These are phyloP conservation scores for Venusia cambrica DNA, from an alignment of 2,888 invertebrate genomes.

Conservation along the genomic window DNA sequence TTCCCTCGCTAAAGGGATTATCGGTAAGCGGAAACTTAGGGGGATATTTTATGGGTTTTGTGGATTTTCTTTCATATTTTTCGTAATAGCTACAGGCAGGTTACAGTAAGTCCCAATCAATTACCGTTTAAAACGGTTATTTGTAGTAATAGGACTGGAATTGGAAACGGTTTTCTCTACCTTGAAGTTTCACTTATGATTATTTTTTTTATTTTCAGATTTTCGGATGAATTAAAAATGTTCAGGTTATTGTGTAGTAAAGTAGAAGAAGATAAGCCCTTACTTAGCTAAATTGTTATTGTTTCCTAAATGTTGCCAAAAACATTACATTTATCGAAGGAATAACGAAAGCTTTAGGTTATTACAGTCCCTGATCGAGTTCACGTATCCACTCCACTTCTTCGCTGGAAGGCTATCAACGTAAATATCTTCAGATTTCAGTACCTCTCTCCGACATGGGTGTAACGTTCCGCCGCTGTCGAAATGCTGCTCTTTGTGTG, in stretches of 20 bases:
- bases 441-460: constrained; percentile 40
- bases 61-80: constrained; percentile 60
- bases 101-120: constrained; percentile 22
- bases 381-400: constrained; percentile 73
- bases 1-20: constrained; percentile 80
- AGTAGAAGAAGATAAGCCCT: too few species aligned
- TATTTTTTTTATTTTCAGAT: too few species aligned
- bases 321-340: constrained; percentile 50
- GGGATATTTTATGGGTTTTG: constrained; percentile 71
- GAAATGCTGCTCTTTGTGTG: constrained; percentile 19
- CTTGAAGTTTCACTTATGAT: background rate
- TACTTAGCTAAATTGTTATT: too few species aligned
- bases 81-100: constrained; percentile 38
- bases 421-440: constrained; percentile 74
- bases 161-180: constrained; percentile 5
- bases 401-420: constrained; percentile 73
- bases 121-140: constrained; percentile 21
- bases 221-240: background rate
- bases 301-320: constrained; percentile 39
- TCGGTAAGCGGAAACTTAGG: constrained; percentile 69
- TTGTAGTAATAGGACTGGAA: constrained; percentile 10
- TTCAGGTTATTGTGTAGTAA: background rate
- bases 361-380: constrained; percentile 68
- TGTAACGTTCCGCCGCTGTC: constrained; percentile 29
- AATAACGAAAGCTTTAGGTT: constrained; percentile 62